These are phyloP conservation scores for Eristalis pertinax DNA, from an alignment of 2,888 invertebrate genomes.

Conservation along the genomic window DNA sequence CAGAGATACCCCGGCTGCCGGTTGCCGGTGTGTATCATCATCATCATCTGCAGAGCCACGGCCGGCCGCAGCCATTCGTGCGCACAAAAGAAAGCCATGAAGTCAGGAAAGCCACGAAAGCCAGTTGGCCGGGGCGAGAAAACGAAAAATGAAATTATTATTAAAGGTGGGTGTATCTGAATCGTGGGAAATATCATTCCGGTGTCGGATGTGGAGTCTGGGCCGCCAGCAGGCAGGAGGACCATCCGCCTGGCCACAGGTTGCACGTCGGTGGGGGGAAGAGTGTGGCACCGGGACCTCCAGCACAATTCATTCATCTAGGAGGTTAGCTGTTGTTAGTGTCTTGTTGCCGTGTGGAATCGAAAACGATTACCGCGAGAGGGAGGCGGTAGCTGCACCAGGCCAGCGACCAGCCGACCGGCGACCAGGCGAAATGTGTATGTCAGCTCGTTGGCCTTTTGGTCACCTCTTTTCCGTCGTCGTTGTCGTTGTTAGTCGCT, in stretches of 20 bases:
- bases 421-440: conserved; percentile 67
- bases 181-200: conserved; percentile 74
- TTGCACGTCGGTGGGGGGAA: too few relatives aligned
- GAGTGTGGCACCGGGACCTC: conserved; percentile 23
- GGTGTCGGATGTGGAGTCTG: conserved; percentile 44
- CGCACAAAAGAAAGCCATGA: conserved; percentile 67
- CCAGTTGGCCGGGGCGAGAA: conserved; percentile 30
- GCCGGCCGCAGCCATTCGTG: conserved; percentile 45
- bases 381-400: conserved; percentile 47
- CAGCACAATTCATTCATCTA: conserved; percentile 69
- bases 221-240: conserved; percentile 36
- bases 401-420: conserved; percentile 20
- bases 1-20: conserved; percentile 18
- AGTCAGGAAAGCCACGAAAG: conserved; percentile 40
- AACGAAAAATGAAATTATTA: conserved; percentile 70
- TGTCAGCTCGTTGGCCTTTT: conserved; percentile 73
- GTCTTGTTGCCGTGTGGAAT: conserved; percentile 70
- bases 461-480: conserved; percentile 67
- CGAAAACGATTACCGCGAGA: conserved; percentile 65
- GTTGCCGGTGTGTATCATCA: conserved; percentile 63
- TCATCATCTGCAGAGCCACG: neutral
- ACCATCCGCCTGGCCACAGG: too few relatives aligned
- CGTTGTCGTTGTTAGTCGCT: conserved; percentile 40
- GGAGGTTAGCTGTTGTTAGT: conserved; percentile 67
- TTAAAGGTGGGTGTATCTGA: conserved; percentile 74